Conservation (phyloP, 2,797 vertebrate genomes). For the Gallinago solitaria region DNA sequence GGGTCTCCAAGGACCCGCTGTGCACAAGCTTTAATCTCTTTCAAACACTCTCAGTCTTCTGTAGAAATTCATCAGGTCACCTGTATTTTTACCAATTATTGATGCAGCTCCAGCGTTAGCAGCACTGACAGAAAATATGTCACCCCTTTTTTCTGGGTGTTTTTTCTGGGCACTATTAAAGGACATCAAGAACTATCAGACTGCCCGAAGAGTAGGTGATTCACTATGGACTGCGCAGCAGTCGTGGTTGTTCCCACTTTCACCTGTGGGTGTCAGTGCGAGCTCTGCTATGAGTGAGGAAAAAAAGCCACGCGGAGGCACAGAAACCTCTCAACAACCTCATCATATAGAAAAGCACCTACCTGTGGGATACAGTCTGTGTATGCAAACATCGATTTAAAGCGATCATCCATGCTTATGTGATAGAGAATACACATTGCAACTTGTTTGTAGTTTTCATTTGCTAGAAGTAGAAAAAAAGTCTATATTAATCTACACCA, state of each 20-base stretch:
- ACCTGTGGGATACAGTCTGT: conserved; percentile 95
- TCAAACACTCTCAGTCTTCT: background rate
- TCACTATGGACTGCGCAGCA: background rate
- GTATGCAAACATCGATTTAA: conserved; percentile 93
- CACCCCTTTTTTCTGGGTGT: background rate
- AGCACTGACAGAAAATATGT: background rate
- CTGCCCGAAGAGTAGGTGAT: background rate
- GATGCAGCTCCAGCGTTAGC: background rate
- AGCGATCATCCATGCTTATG: conserved; percentile 92
- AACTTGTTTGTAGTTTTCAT: conserved; percentile 91
- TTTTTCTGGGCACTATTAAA: background rate
- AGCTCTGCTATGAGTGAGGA: conserved; percentile 6
- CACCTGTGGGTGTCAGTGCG: conserved; percentile 44
- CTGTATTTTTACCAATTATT: background rate
- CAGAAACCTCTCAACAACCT: background rate
- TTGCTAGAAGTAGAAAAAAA: conserved; percentile 77
- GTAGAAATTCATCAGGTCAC: conserved; percentile 32
- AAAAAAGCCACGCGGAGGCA: background rate
- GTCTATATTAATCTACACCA: background rate
- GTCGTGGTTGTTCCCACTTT: background rate
- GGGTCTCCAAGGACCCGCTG: conserved; percentile 22
- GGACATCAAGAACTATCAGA: background rate
- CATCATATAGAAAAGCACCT: background rate
- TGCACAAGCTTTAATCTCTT: conserved; percentile 42
- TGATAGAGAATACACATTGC: conserved; percentile 94